A percentile compares a stretch with the other conserved stretches of the same genome.
phyloP scores from a whole-genome alignment of 2,888 invertebrate genomes.

The Cabera pusaria region DNA sequence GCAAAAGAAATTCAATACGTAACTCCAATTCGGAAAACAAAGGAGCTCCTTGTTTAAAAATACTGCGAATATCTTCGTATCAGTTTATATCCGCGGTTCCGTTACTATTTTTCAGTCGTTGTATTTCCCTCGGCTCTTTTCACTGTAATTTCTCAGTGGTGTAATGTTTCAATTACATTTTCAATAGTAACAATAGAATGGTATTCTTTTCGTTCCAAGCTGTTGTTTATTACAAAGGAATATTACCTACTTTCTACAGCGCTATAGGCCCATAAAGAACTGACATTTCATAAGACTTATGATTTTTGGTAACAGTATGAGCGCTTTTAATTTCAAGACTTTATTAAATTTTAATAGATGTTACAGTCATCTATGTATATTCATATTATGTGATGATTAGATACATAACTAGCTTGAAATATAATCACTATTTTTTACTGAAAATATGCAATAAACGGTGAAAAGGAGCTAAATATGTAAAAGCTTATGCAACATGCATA shows the following conservation, averaged over 20 bases:
- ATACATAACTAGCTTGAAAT: no score
- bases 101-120: constrained; percentile 11
- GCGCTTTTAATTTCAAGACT: no score
- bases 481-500: no score
- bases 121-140: constrained; percentile 10
- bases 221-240: constrained; percentile 32
- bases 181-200: constrained; percentile 20
- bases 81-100: constrained; percentile 9
- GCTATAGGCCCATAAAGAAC: constrained; percentile 25
- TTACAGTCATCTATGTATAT: no score
- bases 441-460: no score
- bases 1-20: no score
- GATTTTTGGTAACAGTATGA: constrained; percentile 12
- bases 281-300: constrained; percentile 31
- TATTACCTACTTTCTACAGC: constrained; percentile 23
- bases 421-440: no score
- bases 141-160: constrained; percentile 20
- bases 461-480: no score
- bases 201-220: constrained; percentile 24
- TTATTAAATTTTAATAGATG: no score
- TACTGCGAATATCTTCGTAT: constrained; percentile 2
- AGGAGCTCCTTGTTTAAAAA: no score
- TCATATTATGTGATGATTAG: no score
- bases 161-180: constrained; percentile 23
- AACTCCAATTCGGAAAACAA: no score